Evolutionary conservation across 2,888 invertebrate genomes (phyloP).

Genomic region (Terebella lapidaria): DNA sequence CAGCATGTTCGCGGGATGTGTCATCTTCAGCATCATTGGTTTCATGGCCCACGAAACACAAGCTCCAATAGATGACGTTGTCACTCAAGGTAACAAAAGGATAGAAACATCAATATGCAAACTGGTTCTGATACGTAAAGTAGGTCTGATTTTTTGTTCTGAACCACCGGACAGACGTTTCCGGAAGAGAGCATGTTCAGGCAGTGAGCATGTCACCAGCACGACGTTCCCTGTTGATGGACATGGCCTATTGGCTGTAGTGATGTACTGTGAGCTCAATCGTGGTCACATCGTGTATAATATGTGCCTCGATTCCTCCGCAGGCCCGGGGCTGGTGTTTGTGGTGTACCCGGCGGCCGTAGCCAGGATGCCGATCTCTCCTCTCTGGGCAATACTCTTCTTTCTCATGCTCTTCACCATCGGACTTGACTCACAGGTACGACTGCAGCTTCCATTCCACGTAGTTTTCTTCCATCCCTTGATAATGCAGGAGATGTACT

Average conservation of each 20-base stretch:
- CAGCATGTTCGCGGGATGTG: constrained; percentile 50
- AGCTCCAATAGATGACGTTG: constrained; percentile 48
- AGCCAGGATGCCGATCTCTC: constrained; percentile 44
- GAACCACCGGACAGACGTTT: too few relatives aligned
- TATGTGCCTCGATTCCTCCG: too few relatives aligned
- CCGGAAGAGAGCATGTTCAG: too few relatives aligned
- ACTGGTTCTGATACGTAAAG: too few relatives aligned
- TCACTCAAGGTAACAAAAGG: constrained; percentile 52
- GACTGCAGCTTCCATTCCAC: background rate
- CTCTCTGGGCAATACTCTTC: constrained; percentile 48
- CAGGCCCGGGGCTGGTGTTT: constrained; percentile 51
- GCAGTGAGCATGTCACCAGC: too few relatives aligned
- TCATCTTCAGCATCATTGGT: constrained; percentile 57
- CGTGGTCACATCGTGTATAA: too few relatives aligned
- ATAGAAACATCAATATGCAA: too few relatives aligned
- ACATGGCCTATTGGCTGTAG: too few relatives aligned
- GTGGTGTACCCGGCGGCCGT: constrained; percentile 51
- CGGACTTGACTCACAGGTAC: constrained; percentile 50
- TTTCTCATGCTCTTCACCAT: constrained; percentile 50
- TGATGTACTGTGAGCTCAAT: too few relatives aligned
- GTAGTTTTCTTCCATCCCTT: background rate
- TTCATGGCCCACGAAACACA: constrained; percentile 58
- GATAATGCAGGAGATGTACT: background rate
- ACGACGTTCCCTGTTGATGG: too few relatives aligned
- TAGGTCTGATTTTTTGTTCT: too few relatives aligned